Percentiles rank a stretch among this genome's conserved stretches.
Evolutionary conservation across 2,113 vertebrate species (phyloP).

Genomic region (Crocuta crocuta): DNA sequence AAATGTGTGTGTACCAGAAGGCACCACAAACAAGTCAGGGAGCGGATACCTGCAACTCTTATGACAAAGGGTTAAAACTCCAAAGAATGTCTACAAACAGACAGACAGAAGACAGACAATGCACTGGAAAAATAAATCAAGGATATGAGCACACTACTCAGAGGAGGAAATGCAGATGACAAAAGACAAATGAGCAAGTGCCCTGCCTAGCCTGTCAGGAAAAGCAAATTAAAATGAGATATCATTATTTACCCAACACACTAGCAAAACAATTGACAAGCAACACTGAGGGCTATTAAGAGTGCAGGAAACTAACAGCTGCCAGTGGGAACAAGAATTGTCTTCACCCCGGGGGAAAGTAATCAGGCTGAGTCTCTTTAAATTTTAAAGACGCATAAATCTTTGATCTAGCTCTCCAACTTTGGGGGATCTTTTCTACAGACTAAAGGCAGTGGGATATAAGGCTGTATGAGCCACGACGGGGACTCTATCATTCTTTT

Average conservation of each 20-base stretch:
- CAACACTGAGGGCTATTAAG: background rate
- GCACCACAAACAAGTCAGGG: background rate
- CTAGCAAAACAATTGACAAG: background rate
- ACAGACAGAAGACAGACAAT: background rate
- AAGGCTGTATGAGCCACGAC: background rate
- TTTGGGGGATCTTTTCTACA: background rate
- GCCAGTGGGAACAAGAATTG: background rate
- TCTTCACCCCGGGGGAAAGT: background rate
- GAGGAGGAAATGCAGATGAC: background rate
- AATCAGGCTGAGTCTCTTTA: constrained; percentile 15
- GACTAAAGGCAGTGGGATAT: background rate
- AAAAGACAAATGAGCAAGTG: background rate
- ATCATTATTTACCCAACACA: background rate
- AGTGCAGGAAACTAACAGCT: background rate
- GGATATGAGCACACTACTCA: background rate
- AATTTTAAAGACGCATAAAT: background rate
- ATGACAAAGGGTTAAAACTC: background rate
- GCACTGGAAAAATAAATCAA: background rate
- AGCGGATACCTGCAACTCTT: background rate
- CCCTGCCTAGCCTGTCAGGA: background rate
- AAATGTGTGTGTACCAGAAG: background rate
- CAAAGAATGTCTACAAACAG: background rate
- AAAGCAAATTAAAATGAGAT: background rate
- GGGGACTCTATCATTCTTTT: background rate
- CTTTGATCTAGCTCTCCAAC: background rate